Conservation (phyloP, 2,888 invertebrate species). For the Trypoxylon attenuatum region DNA sequence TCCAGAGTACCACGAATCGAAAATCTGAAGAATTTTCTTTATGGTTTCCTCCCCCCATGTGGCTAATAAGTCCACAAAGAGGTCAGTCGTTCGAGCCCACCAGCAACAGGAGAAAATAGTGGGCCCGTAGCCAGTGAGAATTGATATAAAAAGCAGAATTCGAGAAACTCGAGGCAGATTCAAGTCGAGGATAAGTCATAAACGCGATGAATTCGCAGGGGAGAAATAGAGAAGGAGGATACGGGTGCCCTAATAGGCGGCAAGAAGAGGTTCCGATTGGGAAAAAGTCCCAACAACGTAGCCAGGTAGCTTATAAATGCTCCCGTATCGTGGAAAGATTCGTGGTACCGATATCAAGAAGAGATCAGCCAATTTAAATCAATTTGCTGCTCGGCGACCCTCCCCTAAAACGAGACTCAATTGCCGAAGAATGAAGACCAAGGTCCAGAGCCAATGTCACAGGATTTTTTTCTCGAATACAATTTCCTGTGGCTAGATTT, state of each 20-base stretch:
- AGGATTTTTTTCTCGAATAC: too few relatives aligned
- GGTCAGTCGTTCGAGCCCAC: too few relatives aligned
- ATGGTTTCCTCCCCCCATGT: too few relatives aligned
- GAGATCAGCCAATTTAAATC: slow-evolving; percentile 70
- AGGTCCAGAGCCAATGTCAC: too few relatives aligned
- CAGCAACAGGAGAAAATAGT: too few relatives aligned
- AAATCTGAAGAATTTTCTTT: too few relatives aligned
- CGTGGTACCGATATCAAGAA: slow-evolving; percentile 36
- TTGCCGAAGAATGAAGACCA: slow-evolving; percentile 68
- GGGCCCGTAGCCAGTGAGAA: too few relatives aligned
- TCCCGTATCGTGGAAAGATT: slow-evolving; percentile 71
- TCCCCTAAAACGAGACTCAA: slow-evolving; percentile 69
- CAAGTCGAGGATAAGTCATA: slow-evolving; percentile 47
- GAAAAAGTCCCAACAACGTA: slow-evolving; percentile 41
- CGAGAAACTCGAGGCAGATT: too few relatives aligned
- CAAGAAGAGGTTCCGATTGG: slow-evolving; percentile 52
- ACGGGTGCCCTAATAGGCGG: slow-evolving; percentile 66
- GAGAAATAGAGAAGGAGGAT: slow-evolving; percentile 46
- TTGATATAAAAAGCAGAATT: slow-evolving; percentile 1
- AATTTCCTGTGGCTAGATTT: too few relatives aligned
- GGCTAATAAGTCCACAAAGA: too few relatives aligned
- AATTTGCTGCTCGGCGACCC: slow-evolving; percentile 71
- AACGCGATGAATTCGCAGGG: slow-evolving; percentile 63
- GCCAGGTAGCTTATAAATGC: slow-evolving; percentile 70
- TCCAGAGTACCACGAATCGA: too few relatives aligned